Base-by-base conservation (phyloP, 2,888 invertebrate species). In the Papilio elwesi region DNA sequence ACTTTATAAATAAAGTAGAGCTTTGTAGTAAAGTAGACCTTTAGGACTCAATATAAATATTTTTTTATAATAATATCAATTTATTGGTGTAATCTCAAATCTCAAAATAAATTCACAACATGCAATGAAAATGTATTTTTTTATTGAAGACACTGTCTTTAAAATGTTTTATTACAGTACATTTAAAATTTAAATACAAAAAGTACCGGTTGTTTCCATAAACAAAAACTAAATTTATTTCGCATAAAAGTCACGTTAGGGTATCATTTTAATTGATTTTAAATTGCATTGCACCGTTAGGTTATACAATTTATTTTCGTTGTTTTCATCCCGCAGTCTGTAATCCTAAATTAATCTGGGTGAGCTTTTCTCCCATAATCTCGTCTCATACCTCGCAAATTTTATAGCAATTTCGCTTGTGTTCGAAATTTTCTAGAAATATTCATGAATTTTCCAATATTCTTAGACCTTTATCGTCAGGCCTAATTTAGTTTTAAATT, bases 271-370 rank as follows among this genome's bases (percentile, higher is more conserved):
- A 43, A 68, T 55, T 26, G 68, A 55, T 68, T 57, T 47, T 57
- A 11, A 0, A 62, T 63, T 48, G 55, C 57, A 53, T 26, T 38
- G 74, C 70, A 74, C 70, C 43, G 55, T 69, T 51, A 64, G 68
- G 52, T 48, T 70, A 71, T 74, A 75, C 74, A 77, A 71, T 78
- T 74, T 70, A 72, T 70, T 77, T 76, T 74, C 71, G 76, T 74
- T 76, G 76, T 71, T 75, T 72, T 65, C 43, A 63, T 51, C 38
- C 59, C 64, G 62, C 71, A 53, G 47, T 69, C 70, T 74, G 63
- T 75, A 75, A 75, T 76, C 72, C 78, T 65, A 77, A 78, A 80
- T 80, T 77, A 80, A 80, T 78, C 78, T 73, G 70, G 68, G 73
- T 69, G 53, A 72, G 68, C 68, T 75, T 74, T 70, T 43, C 26